Evolutionary conservation across 2,113 vertebrate species (phyloP).

Genomic region (Naja naja): DNA sequence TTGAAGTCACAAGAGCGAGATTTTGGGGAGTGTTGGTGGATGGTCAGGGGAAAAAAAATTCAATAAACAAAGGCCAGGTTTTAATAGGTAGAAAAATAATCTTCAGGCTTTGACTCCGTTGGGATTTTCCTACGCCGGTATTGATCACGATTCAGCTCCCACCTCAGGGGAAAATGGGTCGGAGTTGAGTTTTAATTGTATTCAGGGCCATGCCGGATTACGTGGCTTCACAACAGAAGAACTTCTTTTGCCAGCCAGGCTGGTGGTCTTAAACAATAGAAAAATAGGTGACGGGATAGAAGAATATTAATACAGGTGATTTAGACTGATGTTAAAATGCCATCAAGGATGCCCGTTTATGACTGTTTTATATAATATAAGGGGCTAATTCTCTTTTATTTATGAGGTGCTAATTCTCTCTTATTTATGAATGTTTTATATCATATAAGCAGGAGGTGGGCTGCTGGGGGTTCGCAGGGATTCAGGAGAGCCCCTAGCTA

Average conservation of each 20-base stretch:
- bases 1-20: conserved; percentile 48
- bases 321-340: neutral
- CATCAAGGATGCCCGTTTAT: too few relatives aligned
- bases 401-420: too few relatives aligned
- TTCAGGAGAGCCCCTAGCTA: too few relatives aligned
- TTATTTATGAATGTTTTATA: too few relatives aligned
- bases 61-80: conserved; percentile 52
- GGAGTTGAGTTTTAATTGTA: conserved; percentile 64
- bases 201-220: conserved; percentile 46
- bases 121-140: conserved; percentile 57
- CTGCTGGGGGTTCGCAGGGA: too few relatives aligned
- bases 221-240: conserved; percentile 45
- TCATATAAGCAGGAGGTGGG: too few relatives aligned
- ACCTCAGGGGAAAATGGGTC: conserved; percentile 55
- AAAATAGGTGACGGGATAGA: conserved; percentile 12
- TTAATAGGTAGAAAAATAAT: conserved; percentile 70
- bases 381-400: too few relatives aligned
- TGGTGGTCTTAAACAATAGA: conserved; percentile 25
- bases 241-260: neutral
- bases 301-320: neutral
- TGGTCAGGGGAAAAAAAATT: conserved; percentile 47
- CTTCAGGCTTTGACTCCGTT: conserved; percentile 49
- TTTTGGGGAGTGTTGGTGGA: conserved; percentile 51
- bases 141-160: conserved; percentile 63
- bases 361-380: too few relatives aligned